A percentile compares a stretch with the other conserved stretches of the same genome.
These are phyloP conservation scores for Drosophila sucinea DNA, from an alignment of 1,140 invertebrate species.

Conservation along the genomic window DNA sequence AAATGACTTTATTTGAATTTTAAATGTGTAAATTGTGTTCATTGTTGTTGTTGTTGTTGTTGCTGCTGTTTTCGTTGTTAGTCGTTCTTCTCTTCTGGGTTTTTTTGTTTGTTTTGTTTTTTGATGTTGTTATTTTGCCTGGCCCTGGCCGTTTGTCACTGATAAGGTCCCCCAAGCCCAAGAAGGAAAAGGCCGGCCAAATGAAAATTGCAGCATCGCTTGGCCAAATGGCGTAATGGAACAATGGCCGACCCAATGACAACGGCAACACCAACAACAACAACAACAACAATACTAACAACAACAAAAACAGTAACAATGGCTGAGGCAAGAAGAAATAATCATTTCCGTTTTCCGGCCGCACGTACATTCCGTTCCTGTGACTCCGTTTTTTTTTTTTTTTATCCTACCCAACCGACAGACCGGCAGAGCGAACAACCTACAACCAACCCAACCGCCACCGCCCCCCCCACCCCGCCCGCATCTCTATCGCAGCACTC, in stretches of 20 bases:
- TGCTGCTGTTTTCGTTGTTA: conserved; percentile 23
- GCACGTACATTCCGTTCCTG: conserved; percentile 48
- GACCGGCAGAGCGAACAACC: too few species aligned
- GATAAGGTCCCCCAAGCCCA: conserved; percentile 54
- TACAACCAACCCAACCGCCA: not conserved
- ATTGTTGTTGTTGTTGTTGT: conserved; percentile 44
- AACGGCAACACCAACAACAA: conserved; percentile 27
- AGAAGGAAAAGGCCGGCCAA: conserved; percentile 55
- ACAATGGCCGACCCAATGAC: conserved; percentile 70
- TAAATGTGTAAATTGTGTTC: conserved; percentile 79
- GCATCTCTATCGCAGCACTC: conserved; percentile 17
- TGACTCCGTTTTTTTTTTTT: conserved; percentile 9
- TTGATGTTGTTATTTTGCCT: conserved; percentile 31
- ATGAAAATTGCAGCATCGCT: conserved; percentile 72
- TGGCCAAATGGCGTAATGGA: conserved; percentile 53
- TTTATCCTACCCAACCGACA: not conserved
- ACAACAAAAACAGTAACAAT: conserved; percentile 19
- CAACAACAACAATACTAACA: not conserved
- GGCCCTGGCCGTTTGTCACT: conserved; percentile 73
- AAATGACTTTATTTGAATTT: conserved; percentile 82
- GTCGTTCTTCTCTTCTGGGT: not conserved
- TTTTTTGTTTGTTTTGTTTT: conserved; percentile 17
- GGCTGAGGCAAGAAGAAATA: conserved; percentile 61
- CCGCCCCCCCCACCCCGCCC: not conserved
- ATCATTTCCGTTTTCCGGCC: conserved; percentile 78